Percentiles rank a stretch among this genome's conserved stretches.
Conservation (phyloP, 2,113 vertebrate species). For the Spilogale gracilis region DNA sequence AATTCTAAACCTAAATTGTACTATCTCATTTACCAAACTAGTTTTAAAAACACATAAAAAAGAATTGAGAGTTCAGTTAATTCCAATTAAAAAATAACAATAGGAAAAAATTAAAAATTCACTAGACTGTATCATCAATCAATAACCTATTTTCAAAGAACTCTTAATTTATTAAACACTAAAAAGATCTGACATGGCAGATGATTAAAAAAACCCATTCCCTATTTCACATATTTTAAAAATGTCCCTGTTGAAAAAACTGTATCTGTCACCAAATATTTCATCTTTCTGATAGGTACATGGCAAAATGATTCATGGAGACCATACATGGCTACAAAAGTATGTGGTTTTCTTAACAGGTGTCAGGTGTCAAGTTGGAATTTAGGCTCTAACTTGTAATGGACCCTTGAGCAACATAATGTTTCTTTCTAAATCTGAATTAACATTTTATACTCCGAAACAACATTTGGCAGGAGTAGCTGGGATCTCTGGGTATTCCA, state of each 20-base stretch:
- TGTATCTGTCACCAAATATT: conserved; percentile 33
- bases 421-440: conserved; percentile 64
- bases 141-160: conserved; percentile 50
- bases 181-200: conserved; percentile 37
- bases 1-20: not conserved
- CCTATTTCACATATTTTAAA: not conserved
- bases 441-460: conserved; percentile 48
- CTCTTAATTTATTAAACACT: not conserved
- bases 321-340: conserved; percentile 51
- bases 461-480: conserved; percentile 22
- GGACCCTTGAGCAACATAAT: not conserved
- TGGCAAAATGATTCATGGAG: conserved; percentile 45
- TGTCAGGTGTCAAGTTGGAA: conserved; percentile 61
- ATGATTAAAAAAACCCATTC: conserved; percentile 18
- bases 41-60: conserved; percentile 30
- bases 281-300: conserved; percentile 48
- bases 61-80: not conserved
- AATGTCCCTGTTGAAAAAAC: conserved; percentile 45
- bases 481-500: not conserved
- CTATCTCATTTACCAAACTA: not conserved
- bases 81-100: conserved; percentile 34
- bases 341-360: conserved; percentile 48
- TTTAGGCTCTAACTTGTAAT: conserved; percentile 35
- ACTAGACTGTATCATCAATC: conserved; percentile 25
- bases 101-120: conserved; percentile 20